Evolutionary conservation across 2,797 vertebrate genomes (phyloP), one percentile per base, ranked within the genome.

Genomic region (Sciurus carolinensis): DNA sequence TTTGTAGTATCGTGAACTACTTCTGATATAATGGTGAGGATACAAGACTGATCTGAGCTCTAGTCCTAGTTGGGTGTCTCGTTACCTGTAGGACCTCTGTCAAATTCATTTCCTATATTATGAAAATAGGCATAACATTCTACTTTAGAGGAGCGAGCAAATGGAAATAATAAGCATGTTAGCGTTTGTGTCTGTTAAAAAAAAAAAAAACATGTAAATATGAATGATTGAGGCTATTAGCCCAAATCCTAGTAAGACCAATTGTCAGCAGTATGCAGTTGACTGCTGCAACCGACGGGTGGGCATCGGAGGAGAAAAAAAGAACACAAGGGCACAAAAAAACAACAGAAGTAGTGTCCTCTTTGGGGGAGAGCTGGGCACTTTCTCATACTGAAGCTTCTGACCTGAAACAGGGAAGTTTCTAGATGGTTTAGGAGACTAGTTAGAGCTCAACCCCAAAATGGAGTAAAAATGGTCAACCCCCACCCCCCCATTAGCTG

Each of bases 81-180:
- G 26, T 77, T 92, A 73, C 71, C 87, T 39, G 36, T 22, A 54
- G 47, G 87, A 57, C 52, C 50, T 81, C 67, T 91, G 83, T 80
- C 69, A 75, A n/a, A 26, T 76, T 83, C 59, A 52, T n/a, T 62
- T 82, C 52, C 52, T 71, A 73, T 76, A 77, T 17, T 85, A 10
- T 64, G 71, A 90, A 83, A 62, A 64, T 22, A 87, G 76, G 71
- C 54, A 12, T 33, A 33, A 47, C 50, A 17, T 80, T 47, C 59
- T 26, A 28, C 77, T 91, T 91, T 64, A 66, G 67, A 30, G 18
- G 59, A 59, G 33, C 2, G 3, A 66, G 26, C 69, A 77, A 73
- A 73, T 4, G 47, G 79, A 36, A 86, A 39, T 54, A 39, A 13
- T 30, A 33, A 71, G 33, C 17, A 20, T 15, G 66, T 83, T 76